These are phyloP conservation scores for Chromoteleia sp. DNA, from an alignment of 2,888 invertebrate genomes.

Conservation along the genomic window DNA sequence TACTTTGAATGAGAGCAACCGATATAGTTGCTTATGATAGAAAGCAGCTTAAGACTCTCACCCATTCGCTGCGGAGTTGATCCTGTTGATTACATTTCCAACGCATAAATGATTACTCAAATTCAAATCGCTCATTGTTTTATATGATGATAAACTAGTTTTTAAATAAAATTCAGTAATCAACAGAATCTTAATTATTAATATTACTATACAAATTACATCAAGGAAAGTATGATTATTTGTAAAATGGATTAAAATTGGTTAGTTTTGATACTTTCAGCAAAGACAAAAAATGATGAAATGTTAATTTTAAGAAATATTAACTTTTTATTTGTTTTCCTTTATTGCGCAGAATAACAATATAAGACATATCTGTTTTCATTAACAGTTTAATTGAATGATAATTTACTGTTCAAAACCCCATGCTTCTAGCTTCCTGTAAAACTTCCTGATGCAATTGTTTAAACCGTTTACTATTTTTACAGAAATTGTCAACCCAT, in stretches of 20 bases:
- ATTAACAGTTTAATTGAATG: background rate
- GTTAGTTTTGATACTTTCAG: too few relatives aligned
- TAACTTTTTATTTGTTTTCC: too few relatives aligned
- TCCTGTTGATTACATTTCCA: conserved; percentile 25
- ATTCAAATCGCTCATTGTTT: background rate
- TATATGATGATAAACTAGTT: background rate
- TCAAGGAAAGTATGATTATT: too few relatives aligned
- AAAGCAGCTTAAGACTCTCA: conserved; percentile 64
- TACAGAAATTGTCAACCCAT: conserved; percentile 75
- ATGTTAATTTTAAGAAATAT: too few relatives aligned
- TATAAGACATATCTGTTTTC: background rate
- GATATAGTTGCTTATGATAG: conserved; percentile 51
- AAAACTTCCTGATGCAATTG: conserved; percentile 74
- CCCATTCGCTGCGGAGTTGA: conserved; percentile 18
- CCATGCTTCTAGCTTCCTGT: conserved; percentile 72
- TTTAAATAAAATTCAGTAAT: background rate
- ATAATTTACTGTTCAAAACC: too few relatives aligned
- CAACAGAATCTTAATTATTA: too few relatives aligned
- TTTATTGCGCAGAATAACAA: too few relatives aligned
- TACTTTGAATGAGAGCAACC: conserved; percentile 64
- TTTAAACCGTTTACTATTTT: conserved; percentile 75
- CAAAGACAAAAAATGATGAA: too few relatives aligned
- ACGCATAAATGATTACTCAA: background rate
- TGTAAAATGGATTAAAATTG: too few relatives aligned
- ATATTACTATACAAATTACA: too few relatives aligned